Base-by-base conservation (phyloP, 1,140 invertebrate genomes). In the Drosophila yakuba region DNA sequence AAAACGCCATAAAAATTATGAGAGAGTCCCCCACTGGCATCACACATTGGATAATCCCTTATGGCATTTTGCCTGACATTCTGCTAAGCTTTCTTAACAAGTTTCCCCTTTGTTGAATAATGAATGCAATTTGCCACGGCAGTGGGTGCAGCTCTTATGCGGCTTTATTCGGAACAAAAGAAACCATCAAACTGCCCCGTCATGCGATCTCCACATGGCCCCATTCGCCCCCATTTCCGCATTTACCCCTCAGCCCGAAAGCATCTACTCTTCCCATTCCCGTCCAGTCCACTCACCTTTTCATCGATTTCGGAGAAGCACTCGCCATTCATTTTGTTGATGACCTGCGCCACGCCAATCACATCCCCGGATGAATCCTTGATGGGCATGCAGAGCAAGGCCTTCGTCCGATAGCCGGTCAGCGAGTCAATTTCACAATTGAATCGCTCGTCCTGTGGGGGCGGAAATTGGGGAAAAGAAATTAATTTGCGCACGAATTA, bases 281-380 rank as follows among this genome's bases (percentile, higher is more conserved):
- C 58, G 36, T 23, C 41, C 41, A 28, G n/a, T 41, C 32, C 51
- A 83, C 89, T 88, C 74, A 92, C 92, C 93, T 98, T 96, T 93
- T 98, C 97, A 92, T 99, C 98, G 89, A 96, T 96, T 64, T 94
- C 92, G 17, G 96, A 97, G 93, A 98, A 95, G 84, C 95, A 94
- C 67, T 94, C 94, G 82, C 96, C 96, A 82, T 95, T 95, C 77
- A 96, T 94, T 94, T 99, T 99, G 93, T 99, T 99, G 92, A 99
- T 98, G 64, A 98, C 97, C 94, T 99, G 98, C 17, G 98, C 98
- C 17, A 99, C 98, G 1, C 98, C 98, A 64, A 99, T 96, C 58
- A 99, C 98, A 92, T 98, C 97, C n/a, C 97, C 98, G 75, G 96
- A 96, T 84, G 95, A 96, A 93, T 99, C 98, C 93, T 98, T 98